Conservation (phyloP, 1,140 invertebrate species). For the Trichoplusia ni region DNA sequence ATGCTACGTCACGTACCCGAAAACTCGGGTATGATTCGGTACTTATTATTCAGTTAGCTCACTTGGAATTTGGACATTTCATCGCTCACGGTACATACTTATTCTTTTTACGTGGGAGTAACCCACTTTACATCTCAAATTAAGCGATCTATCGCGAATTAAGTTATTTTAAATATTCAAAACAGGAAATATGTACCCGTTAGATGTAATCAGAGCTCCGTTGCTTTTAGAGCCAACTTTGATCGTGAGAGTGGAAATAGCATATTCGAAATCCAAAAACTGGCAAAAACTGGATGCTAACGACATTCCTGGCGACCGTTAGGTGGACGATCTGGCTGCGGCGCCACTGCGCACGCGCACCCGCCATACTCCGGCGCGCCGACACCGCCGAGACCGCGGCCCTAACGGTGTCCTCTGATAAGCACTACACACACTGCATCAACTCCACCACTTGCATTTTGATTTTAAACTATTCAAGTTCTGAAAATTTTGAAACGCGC, state of each 20-base stretch:
- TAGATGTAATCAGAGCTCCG: conserved; percentile 24
- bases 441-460: conserved; percentile 34
- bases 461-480: conserved; percentile 1
- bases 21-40: conserved; percentile 36
- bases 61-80: conserved; percentile 40
- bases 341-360: conserved; percentile 36
- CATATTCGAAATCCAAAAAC: conserved; percentile 54
- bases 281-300: conserved; percentile 58
- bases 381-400: conserved; percentile 32
- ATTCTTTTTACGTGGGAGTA: conserved; percentile 34
- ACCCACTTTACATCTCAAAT: conserved; percentile 26
- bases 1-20: conserved; percentile 45
- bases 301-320: conserved; percentile 69
- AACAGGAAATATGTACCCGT: conserved; percentile 20
- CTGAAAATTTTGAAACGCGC: not conserved
- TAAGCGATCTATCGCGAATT: not conserved
- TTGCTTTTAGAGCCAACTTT: conserved; percentile 44
- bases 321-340: conserved; percentile 55
- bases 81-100: conserved; percentile 24
- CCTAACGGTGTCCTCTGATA: conserved; percentile 37
- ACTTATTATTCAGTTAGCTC: conserved; percentile 38
- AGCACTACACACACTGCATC: conserved; percentile 36
- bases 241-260: conserved; percentile 49
- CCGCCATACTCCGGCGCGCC: conserved; percentile 41
- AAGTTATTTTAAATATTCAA: conserved; percentile 3